Conservation (phyloP, 35 echinoderm and acorn worm genomes). For the Lytechinus variegatus region DNA sequence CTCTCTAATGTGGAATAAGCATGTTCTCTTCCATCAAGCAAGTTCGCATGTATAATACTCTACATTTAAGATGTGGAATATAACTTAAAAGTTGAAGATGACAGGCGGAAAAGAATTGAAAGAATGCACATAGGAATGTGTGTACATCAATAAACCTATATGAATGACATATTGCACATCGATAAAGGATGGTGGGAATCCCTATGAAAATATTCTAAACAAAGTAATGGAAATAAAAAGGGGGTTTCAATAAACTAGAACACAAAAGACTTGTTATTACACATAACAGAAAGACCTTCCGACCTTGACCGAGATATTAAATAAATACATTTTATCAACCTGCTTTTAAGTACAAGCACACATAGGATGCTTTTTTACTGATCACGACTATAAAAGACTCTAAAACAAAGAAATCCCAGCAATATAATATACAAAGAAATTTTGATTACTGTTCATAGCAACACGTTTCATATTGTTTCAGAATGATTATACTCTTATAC, state of each 20-base stretch:
- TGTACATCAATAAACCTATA: background rate
- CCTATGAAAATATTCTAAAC: background rate
- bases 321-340: background rate
- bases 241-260: background rate
- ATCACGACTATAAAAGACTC: background rate
- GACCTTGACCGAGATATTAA: background rate
- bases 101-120: background rate
- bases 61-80: background rate
- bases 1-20: no score
- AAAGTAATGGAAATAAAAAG: background rate
- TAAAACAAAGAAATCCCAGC: background rate
- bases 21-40: no score
- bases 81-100: background rate
- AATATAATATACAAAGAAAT: background rate
- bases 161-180: constrained; percentile 4
- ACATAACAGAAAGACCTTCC: background rate
- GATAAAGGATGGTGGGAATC: background rate
- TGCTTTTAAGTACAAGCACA: background rate
- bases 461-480: background rate
- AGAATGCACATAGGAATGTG: background rate
- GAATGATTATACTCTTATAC: background rate
- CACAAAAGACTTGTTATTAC: background rate
- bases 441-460: background rate
- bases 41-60: background rate
- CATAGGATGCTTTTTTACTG: background rate